These are phyloP conservation scores for Bombyx mandarina DNA, from an alignment of 1,140 invertebrate species.

Conservation along the genomic window DNA sequence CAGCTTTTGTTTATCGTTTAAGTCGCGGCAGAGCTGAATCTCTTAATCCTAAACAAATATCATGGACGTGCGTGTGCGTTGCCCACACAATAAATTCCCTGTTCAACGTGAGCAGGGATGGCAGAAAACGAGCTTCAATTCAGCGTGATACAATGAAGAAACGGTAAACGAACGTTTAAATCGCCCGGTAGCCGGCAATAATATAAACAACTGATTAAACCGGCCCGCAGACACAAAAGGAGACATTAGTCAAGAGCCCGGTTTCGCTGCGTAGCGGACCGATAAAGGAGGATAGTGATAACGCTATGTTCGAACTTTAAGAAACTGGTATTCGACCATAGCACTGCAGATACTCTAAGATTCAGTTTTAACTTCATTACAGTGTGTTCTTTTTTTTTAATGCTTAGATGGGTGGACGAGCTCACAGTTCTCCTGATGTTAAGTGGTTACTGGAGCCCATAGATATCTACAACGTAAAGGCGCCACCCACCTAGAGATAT, in stretches of 20 bases:
- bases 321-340: conserved; percentile 40
- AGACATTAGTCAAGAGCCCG: conserved; percentile 58
- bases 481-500: no score
- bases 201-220: conserved; percentile 65
- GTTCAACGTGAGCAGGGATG: conserved; percentile 21
- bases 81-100: conserved; percentile 42
- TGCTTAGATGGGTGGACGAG: no score
- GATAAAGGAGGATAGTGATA: conserved; percentile 60
- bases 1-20: conserved; percentile 54
- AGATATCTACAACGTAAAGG: no score
- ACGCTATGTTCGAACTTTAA: conserved; percentile 11
- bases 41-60: conserved; percentile 66
- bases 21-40: conserved; percentile 45
- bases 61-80: conserved; percentile 19
- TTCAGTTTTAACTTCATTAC: no score
- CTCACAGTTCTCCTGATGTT: no score
- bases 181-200: conserved; percentile 51
- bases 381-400: no score
- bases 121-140: conserved; percentile 31
- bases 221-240: conserved; percentile 53
- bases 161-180: conserved; percentile 59
- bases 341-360: neutral
- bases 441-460: no score
- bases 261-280: conserved; percentile 34
- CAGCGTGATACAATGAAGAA: conserved; percentile 44